These are phyloP conservation scores for Oscheius sp. DNA, from an alignment of 1,140 invertebrate genomes.

Conservation along the genomic window DNA sequence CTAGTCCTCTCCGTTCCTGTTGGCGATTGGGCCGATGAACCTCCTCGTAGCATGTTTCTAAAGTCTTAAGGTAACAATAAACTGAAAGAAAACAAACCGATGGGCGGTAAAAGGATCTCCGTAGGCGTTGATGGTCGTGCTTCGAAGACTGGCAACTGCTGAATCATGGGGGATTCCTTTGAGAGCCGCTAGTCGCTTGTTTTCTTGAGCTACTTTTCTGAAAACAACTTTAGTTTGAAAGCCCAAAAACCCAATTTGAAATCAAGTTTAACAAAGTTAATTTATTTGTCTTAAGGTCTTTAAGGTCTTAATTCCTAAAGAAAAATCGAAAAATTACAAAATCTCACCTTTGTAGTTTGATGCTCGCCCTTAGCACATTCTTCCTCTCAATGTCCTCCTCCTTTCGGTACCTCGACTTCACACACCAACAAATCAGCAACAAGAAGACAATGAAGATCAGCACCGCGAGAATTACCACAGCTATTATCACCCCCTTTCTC, in stretches of 20 bases:
- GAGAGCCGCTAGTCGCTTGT: not conserved
- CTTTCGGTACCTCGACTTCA: slow-evolving; percentile 42
- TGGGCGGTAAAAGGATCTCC: not conserved
- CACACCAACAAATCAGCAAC: slow-evolving; percentile 49
- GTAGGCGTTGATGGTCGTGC: slow-evolving; percentile 9
- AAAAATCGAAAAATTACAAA: not conserved
- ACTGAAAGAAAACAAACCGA: not conserved
- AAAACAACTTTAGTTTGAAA: not conserved
- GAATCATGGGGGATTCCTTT: slow-evolving; percentile 6
- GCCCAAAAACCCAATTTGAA: not conserved
- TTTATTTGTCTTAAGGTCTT: not conserved
- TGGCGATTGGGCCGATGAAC: not conserved
- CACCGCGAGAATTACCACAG: slow-evolving; percentile 36
- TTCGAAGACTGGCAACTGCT: slow-evolving; percentile 6
- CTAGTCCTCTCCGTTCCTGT: slow-evolving; percentile 12
- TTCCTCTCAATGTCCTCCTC: slow-evolving; percentile 37
- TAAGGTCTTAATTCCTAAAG: not conserved
- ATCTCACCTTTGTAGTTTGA: slow-evolving; percentile 34
- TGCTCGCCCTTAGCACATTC: slow-evolving; percentile 18
- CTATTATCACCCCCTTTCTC: slow-evolving; percentile 45
- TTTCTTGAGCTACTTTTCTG: slow-evolving; percentile 1
- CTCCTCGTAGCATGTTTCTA: not conserved
- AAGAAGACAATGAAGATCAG: slow-evolving; percentile 42
- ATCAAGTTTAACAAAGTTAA: not conserved
- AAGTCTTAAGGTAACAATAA: not conserved